Evolutionary conservation across 1,140 invertebrate genomes (phyloP), one percentile per base, ranked within the genome.

Genomic region (Drosophila navojoa): DNA sequence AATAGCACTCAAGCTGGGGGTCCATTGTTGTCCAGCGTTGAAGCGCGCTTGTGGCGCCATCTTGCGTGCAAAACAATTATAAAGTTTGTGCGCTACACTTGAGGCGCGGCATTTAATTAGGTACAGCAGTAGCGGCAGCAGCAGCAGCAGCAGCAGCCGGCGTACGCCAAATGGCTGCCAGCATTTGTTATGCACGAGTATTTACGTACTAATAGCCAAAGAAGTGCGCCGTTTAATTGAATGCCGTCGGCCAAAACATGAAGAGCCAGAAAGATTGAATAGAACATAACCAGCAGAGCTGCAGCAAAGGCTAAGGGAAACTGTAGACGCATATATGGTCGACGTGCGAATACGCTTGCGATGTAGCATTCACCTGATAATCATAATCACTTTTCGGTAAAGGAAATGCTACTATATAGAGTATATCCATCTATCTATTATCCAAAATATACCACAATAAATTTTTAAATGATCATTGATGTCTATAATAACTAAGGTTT

Each of bases 181-280:
- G 66, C 73, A 77, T 75, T 76, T 73, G 64, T 55, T 59, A 76
- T 55, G 77, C 70, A 62, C 79, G 50, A 50, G 74, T 81, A 81
- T 76, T 67, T 73, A 73, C 71, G 63, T 63, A 82, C 82, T 82
- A 89, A 87, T 86, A 77, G 82, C 82, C 61, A 52, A n/a, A 22
- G 59, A 76, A 81, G 70, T 80, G 84, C 71, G 69, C 79, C 84
- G 69, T 81, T 82, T 87, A 87, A 87, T 87, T 82, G 82, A 86
- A 86, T 82, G 82, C 82, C 82, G 27, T 57, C 47, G 79, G 82
- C 76, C 27, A 55, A 47, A 57, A 55, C 9, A 22, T 19, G 25
- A 57, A 49, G 32, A 68, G 59, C 29, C 32, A 35, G 45, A 57
- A 16, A 45, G 19, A 45, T 15, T 16, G 16, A 16, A 45, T 16